These are phyloP conservation scores for Melanotaenia duboulayi DNA, from an alignment of 2,113 vertebrate species.

Conservation along the genomic window DNA sequence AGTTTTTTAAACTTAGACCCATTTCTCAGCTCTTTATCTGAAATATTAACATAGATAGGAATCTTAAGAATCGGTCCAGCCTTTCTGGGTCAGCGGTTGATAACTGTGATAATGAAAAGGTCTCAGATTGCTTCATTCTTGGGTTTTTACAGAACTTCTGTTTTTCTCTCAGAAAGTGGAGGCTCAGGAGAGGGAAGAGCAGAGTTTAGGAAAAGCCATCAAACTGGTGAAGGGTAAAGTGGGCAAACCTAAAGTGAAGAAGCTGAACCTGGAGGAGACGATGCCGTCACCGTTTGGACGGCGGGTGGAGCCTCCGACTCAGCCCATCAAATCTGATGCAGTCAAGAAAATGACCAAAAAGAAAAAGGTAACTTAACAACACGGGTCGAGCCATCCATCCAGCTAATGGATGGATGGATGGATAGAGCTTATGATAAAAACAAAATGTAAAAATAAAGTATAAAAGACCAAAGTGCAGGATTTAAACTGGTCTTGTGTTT, in stretches of 20 bases:
- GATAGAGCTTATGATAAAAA: no score
- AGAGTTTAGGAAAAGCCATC: conserved; percentile 84
- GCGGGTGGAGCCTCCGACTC: conserved; percentile 91
- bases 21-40: neutral
- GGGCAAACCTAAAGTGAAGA: conserved; percentile 96
- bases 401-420: no score
- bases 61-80: no score
- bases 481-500: conserved; percentile 12
- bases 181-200: conserved; percentile 88
- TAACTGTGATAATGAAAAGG: no score
- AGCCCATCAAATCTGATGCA: conserved; percentile 90
- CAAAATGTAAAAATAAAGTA: no score
- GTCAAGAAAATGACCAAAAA: conserved; percentile 93
- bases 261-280: conserved; percentile 94
- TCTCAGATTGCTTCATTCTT: no score
- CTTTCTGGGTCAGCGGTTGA: neutral
- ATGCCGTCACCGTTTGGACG: conserved; percentile 93
- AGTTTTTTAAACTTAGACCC: neutral
- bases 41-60: neutral
- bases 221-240: conserved; percentile 98
- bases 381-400: no score
- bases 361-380: conserved; percentile 87
- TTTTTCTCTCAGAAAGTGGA: conserved; percentile 62
- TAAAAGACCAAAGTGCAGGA: no score
- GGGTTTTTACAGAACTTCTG: no score